Base-by-base conservation (phyloP, 2,888 invertebrate species). In the Drosophila quinaria region DNA sequence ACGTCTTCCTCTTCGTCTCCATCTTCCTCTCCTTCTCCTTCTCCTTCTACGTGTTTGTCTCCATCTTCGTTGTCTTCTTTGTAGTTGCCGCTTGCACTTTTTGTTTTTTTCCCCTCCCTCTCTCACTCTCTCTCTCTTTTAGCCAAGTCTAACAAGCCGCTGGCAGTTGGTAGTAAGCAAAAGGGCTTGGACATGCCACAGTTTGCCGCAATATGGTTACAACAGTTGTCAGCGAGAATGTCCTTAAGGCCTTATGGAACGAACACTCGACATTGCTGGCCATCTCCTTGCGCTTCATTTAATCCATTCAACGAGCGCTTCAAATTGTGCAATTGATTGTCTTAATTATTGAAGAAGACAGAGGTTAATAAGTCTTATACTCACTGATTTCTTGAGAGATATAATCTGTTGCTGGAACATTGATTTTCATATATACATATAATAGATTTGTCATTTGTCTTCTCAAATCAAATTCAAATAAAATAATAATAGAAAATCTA, bases 281-380 rank as follows among this genome's bases (percentile, higher is more conserved):
- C 76, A 81, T 71, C 80, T 71, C 72, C 78, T 86, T 82, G 66
- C 74, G 75, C 77, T 81, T 86, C 84, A 90, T 73, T 87, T 86
- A 81, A 84, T 75, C 84, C 69, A 72, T 74, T 72, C 55, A 64
- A 39, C 17, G 59, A 50, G 56, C 59, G 63, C 55, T 44, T 70
- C 70, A 80, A 79, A 73, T 71, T 65, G 60, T 46, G 55, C 52
- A 76, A 85, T 78, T 74, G 76, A 77, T 82, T 79, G 85, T 87
- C 89, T 90, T 80, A 72, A 77, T 90, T 88, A 90, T 83, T 73
- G 63, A 22, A 46, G 17, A 5, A 29, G 22, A 39, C 58, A 31
- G 49, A 9, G 37, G 9, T 29, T 52, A 39, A 15, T 46, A 33
- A 17, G 49, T 5, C n/a, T 42, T 3, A 17, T 49, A 17, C 10